These are phyloP conservation scores for Eubucco bourcierii DNA, from an alignment of 2,113 vertebrate species.

Conservation along the genomic window DNA sequence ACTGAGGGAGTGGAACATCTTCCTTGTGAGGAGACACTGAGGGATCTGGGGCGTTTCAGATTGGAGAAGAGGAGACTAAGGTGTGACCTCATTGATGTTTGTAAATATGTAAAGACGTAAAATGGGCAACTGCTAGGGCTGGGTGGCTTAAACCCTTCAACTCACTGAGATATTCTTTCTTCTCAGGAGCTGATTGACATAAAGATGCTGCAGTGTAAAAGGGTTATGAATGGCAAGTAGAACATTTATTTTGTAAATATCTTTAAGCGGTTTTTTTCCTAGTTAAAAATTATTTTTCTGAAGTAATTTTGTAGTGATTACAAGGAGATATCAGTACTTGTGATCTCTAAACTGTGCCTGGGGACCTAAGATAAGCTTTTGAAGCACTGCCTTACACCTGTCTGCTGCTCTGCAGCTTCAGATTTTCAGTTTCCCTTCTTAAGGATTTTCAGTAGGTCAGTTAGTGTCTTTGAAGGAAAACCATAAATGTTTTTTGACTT, in stretches of 20 bases:
- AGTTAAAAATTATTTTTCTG: background rate
- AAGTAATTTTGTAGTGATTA: background rate
- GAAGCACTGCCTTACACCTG: background rate
- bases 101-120: background rate
- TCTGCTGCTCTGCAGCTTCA: background rate
- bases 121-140: background rate
- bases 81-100: too few relatives aligned
- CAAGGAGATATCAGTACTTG: background rate
- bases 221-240: slow-evolving; percentile 88
- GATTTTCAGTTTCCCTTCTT: background rate
- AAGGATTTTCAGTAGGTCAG: background rate
- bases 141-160: background rate
- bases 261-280: background rate
- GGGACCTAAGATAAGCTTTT: background rate
- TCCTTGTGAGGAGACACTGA: too few relatives aligned
- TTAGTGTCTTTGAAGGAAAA: background rate
- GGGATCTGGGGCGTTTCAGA: too few relatives aligned
- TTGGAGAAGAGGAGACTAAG: too few relatives aligned
- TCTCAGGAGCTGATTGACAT: slow-evolving; percentile 93
- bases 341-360: background rate
- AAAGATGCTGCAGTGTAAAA: slow-evolving; percentile 92
- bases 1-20: too few relatives aligned
- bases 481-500: background rate
- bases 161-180: background rate
- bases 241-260: background rate